Evolutionary conservation across 2,888 invertebrate genomes (phyloP), one percentile per base, ranked within the genome.

Genomic region (Plagodis pulveraria): DNA sequence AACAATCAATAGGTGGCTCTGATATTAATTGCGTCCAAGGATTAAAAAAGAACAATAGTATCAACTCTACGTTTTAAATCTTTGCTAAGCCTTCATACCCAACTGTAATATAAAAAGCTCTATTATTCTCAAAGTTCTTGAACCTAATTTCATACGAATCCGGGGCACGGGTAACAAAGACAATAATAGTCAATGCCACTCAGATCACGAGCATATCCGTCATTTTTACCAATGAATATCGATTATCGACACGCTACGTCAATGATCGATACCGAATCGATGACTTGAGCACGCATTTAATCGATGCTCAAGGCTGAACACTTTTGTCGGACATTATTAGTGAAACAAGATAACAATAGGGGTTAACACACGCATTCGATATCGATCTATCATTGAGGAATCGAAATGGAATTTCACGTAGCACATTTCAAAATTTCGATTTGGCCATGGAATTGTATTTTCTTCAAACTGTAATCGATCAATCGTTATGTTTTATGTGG

Each of bases 101-200:
- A 58, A 47, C 49, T 11, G 22, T 45, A 22, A 40, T 40, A 50
- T 11, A 52, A 67, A 63, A 65, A 63, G 54, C 52, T 62, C 56
- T 45, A 52, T 55, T 62, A 54, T 67, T 57, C 57, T 68, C 58
- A 53, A 59, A 81, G 85, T 73, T 83, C 86, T 89, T 89, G 86
- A 86, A 85, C 85, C 80, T 78, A 86, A 86, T 84, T 84, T 83
- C 76, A 74, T 69, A 74, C 66, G 77, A 84, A 89, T 89, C 86
- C 89, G 86, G 87, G 80, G 81, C 89, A 80, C 73, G 76, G 67
- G 74, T 71, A 77, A 77, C 78, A 83, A 79, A 87, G 84, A 87
- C 84, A 89, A 84, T 83, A 76, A 76, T 65, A 63, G 62, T 70
- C 91, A 90, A 90, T 91, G 90, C 76, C 90, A 73, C 78, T 78